Evolutionary conservation across 2,797 vertebrate genomes (phyloP), one percentile per base, ranked within the genome.

Genomic region (Leptoclinus maculatus): DNA sequence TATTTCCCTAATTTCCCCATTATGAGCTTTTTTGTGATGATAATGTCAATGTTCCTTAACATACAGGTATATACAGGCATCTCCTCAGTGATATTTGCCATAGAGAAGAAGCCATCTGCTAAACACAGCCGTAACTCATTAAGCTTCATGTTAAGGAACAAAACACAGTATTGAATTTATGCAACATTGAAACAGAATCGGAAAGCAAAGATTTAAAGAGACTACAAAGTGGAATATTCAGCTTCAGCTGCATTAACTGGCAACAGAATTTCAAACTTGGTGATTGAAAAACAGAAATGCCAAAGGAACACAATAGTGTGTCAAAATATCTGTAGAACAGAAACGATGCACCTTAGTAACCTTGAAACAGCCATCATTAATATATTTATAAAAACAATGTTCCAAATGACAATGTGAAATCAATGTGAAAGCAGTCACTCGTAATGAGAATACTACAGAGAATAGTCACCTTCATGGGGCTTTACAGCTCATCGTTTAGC

Each of bases 81-180:
- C 7, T 27, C 29, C 0, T 62, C 45, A 62, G 43, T 0, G 0
- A 36, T 13, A 1, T 3, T 43, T 6, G 2, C 17, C n/a, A 34
- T 17, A 32, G 19, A n/a, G 0, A 73, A 62, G 0, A 63, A 41
- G 8, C 13, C 19, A 64, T 11, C 47, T 0, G 14, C 47, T 49
- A 23, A 36, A 53, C 4, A 39, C n/a, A 59, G 66, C 66, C 21
- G 36, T 29, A 14, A 49, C 0, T 7, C 43, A 49, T 16, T 57
- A n/a, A 56, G 3, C 19, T 58, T 32, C 17, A 27, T 7, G 14
- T 38, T 64, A 21, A 1, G 25, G 10, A 1, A 27, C 32, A 13
- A 38, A 53, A 73, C 56, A 34, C 25, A 23, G 2, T 13, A 25
- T 10, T 47, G 16, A 74, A 16, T 21, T 19, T 14, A 56, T 68